phyloP scores from a whole-genome alignment of 2,888 invertebrate genomes.

The Tachina fera region DNA sequence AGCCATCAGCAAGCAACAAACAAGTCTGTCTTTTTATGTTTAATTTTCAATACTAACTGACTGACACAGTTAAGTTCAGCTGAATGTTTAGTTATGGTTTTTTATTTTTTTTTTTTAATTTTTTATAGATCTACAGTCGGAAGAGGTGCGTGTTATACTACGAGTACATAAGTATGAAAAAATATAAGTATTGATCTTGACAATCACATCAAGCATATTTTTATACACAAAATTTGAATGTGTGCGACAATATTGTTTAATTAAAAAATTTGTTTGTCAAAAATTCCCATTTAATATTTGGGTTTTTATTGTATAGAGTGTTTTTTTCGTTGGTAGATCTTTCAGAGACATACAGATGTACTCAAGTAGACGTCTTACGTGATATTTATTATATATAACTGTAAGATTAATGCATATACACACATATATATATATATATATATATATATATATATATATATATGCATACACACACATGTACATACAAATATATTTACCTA shows the following conservation, averaged over 20 bases:
- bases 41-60: slow-evolving; percentile 59
- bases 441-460: too few relatives aligned
- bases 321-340: not conserved
- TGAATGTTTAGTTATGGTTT: slow-evolving; percentile 46
- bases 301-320: slow-evolving; percentile 5
- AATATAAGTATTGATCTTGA: slow-evolving; percentile 47
- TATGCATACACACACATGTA: too few relatives aligned
- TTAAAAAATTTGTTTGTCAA: slow-evolving; percentile 18
- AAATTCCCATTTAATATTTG: slow-evolving; percentile 29
- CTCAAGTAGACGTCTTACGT: too few relatives aligned
- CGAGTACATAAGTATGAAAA: not conserved
- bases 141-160: not conserved
- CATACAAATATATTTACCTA: too few relatives aligned
- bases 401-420: too few relatives aligned
- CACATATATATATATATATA: too few relatives aligned
- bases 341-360: not conserved
- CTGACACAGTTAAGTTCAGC: slow-evolving; percentile 44
- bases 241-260: slow-evolving; percentile 35
- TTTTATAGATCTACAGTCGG: slow-evolving; percentile 19
- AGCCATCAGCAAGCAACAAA: slow-evolving; percentile 36
- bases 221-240: not conserved
- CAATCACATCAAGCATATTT: slow-evolving; percentile 9
- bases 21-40: slow-evolving; percentile 47
- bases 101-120: too few relatives aligned
- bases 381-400: too few relatives aligned